Evolutionary conservation across 2,113 vertebrate genomes (phyloP).

Genomic region (Athene cunicularia): DNA sequence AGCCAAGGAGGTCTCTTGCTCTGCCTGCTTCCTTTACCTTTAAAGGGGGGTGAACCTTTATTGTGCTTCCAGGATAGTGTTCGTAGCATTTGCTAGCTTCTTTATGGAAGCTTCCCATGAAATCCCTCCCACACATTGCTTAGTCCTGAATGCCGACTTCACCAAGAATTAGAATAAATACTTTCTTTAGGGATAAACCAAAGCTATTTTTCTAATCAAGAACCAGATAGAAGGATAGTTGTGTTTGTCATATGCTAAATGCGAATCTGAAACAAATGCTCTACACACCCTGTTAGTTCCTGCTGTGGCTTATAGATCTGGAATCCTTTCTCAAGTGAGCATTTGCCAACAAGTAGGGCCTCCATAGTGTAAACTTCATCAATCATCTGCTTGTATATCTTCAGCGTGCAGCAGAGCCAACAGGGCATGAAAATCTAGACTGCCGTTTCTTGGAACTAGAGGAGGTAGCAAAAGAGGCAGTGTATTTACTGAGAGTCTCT

Average conservation of each 20-base stretch:
- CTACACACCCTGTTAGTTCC: background rate
- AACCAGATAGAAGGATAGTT: background rate
- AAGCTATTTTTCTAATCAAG: background rate
- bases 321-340: background rate
- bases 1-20: background rate
- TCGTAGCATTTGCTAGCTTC: background rate
- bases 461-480: background rate
- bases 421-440: slow-evolving; percentile 16
- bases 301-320: background rate
- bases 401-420: background rate
- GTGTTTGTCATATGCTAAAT: background rate
- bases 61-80: background rate
- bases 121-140: background rate
- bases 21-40: background rate
- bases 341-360: background rate
- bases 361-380: background rate
- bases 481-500: background rate
- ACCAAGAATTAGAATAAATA: background rate
- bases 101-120: background rate
- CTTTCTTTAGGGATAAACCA: background rate
- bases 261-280: background rate
- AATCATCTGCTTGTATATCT: slow-evolving; percentile 33
- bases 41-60: background rate
- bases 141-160: background rate
- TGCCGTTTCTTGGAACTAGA: background rate